phyloP scores from a whole-genome alignment of 2,888 invertebrate genomes.

The Seira musarum region DNA sequence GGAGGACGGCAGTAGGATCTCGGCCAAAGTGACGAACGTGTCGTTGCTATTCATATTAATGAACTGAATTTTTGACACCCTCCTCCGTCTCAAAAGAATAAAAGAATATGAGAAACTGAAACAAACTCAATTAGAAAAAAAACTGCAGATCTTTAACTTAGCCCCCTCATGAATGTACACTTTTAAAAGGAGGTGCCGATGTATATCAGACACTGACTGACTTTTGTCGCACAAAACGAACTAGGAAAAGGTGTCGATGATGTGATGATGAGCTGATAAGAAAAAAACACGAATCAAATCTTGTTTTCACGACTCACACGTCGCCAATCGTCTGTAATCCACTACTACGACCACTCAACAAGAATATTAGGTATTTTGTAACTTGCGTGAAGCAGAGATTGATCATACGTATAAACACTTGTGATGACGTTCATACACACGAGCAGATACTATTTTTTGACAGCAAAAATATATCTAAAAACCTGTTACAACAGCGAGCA shows the following conservation, averaged over 20 bases:
- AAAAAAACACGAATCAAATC: neutral
- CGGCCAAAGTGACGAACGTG: constrained; percentile 54
- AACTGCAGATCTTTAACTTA: neutral
- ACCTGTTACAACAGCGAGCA: too few species aligned
- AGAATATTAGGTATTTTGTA: too few species aligned
- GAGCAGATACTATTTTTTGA: too few species aligned
- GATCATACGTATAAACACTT: too few species aligned
- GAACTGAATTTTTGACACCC: constrained; percentile 17
- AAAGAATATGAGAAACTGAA: neutral
- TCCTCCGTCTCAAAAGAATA: neutral
- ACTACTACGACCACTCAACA: neutral
- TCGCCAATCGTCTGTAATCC: neutral
- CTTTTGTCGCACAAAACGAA: too few species aligned
- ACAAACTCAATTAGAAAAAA: neutral
- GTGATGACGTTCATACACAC: too few species aligned
- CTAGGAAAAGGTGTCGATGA: neutral
- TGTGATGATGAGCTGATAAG: constrained; percentile 6
- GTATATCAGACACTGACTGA: neutral
- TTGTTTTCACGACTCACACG: neutral
- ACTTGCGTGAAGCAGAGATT: too few species aligned
- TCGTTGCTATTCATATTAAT: constrained; percentile 63
- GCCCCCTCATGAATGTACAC: neutral
- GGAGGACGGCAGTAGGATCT: constrained; percentile 62
- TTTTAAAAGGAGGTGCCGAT: neutral
- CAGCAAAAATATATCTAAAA: too few species aligned